Conservation (phyloP, 2,888 invertebrate genomes). For the Iselma pallidipennis region DNA sequence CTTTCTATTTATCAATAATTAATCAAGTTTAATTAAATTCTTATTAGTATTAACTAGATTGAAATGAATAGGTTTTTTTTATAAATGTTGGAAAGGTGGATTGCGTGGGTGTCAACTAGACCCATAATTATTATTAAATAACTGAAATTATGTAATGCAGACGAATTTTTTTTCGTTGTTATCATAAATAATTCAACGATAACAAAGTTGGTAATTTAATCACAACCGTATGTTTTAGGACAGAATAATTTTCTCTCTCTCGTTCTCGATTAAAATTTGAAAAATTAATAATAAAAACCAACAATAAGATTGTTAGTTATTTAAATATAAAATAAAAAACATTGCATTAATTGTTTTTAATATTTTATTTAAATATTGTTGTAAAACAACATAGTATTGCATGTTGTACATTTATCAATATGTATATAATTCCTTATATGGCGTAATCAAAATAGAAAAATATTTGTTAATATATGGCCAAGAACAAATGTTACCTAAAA, state of each 20-base stretch:
- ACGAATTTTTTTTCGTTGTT: neutral
- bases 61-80: too few relatives aligned
- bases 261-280: too few relatives aligned
- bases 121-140: neutral
- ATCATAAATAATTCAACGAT: neutral
- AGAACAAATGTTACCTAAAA: constrained; percentile 15
- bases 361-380: constrained; percentile 11
- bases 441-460: constrained; percentile 12
- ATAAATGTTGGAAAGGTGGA: neutral
- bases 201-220: neutral
- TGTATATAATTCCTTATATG: constrained; percentile 18
- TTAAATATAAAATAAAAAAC: neutral
- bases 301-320: neutral
- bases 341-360: constrained; percentile 16
- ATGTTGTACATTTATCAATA: neutral
- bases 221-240: neutral
- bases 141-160: neutral
- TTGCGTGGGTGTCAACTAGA: neutral
- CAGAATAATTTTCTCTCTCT: neutral
- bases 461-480: constrained; percentile 19
- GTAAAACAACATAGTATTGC: constrained; percentile 6
- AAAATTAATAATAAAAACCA: too few relatives aligned
- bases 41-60: too few relatives aligned
- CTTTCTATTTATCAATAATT: neutral
- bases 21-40: neutral